Evolutionary conservation across 2,797 vertebrate species (phyloP).

Genomic region (Arvicola amphibius): DNA sequence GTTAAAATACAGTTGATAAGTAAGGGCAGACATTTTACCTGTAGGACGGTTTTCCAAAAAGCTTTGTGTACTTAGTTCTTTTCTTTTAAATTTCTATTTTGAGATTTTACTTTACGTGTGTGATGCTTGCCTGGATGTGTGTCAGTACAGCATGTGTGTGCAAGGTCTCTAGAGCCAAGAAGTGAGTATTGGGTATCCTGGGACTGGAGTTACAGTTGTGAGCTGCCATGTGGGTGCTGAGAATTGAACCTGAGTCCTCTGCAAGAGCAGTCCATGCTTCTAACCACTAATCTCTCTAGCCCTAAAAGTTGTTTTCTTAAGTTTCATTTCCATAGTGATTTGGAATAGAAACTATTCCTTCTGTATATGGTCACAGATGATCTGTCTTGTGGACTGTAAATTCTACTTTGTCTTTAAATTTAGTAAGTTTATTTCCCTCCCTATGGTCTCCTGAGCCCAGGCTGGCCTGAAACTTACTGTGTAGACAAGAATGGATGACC

Average conservation of each 20-base stretch:
- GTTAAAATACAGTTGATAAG: slow-evolving; percentile 33
- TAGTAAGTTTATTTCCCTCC: not conserved
- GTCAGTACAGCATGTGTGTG: not conserved
- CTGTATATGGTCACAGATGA: slow-evolving; percentile 63
- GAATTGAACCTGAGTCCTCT: not conserved
- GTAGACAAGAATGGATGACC: not conserved
- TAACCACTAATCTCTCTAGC: not conserved
- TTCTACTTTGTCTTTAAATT: slow-evolving; percentile 66
- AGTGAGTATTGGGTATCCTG: not conserved
- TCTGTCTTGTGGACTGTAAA: slow-evolving; percentile 65
- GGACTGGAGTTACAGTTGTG: not conserved
- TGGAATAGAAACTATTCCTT: slow-evolving; percentile 67
- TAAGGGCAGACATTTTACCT: slow-evolving; percentile 52
- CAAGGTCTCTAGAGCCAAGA: not conserved
- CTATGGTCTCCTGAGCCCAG: not conserved
- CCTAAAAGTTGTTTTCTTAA: slow-evolving; percentile 19
- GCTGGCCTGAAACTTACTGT: not conserved
- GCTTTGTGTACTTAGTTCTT: slow-evolving; percentile 30
- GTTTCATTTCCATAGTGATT: slow-evolving; percentile 52
- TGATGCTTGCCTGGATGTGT: not conserved
- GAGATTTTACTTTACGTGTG: not conserved
- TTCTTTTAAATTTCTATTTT: slow-evolving; percentile 22
- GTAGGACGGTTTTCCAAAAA: slow-evolving; percentile 65
- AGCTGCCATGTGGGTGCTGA: not conserved
- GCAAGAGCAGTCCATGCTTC: not conserved